Percentiles rank a stretch among this genome's conserved stretches.
These are phyloP conservation scores for Proteles cristata DNA, from an alignment of 2,113 vertebrate species.

Conservation along the genomic window DNA sequence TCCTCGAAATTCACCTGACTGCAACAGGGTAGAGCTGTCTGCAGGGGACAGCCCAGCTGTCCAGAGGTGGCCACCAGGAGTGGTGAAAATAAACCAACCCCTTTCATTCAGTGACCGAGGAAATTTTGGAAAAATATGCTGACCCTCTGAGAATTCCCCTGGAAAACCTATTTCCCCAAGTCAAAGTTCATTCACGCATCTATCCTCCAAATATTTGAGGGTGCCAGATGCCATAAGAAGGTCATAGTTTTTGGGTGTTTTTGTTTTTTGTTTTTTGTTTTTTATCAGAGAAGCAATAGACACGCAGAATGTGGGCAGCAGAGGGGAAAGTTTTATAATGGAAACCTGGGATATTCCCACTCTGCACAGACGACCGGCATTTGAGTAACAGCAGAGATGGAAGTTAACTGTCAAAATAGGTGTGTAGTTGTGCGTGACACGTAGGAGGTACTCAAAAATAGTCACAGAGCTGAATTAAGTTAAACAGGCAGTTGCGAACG, in stretches of 20 bases:
- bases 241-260: background rate
- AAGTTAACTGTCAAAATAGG: background rate
- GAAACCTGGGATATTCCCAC: background rate
- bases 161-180: background rate
- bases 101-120: background rate
- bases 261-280: background rate
- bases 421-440: background rate
- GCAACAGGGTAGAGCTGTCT: background rate
- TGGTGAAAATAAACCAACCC: background rate
- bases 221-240: background rate
- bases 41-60: background rate
- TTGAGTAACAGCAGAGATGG: background rate
- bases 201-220: background rate
- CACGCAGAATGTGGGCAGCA: background rate
- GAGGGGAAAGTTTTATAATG: background rate
- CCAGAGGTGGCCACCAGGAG: background rate
- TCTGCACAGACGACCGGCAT: background rate
- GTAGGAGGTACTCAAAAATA: background rate
- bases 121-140: background rate
- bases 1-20: conserved; percentile 40
- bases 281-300: background rate
- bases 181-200: background rate
- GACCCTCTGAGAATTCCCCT: background rate
- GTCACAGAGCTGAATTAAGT: background rate
- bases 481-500: background rate